These are phyloP conservation scores for Oxystoma pomonae DNA, from an alignment of 2,888 invertebrate species.

Conservation along the genomic window DNA sequence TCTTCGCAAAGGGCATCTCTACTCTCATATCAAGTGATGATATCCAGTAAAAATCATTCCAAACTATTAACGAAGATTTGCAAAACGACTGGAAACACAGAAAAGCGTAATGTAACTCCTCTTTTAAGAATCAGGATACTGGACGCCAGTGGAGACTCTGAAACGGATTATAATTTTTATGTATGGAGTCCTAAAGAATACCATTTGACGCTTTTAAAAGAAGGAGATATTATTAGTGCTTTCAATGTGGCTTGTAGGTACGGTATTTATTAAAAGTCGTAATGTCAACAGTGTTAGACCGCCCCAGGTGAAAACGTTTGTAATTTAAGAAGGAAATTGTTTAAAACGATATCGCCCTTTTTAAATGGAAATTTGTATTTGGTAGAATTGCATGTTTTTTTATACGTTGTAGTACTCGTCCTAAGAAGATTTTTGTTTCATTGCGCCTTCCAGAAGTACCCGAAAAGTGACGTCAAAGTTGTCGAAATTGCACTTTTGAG, in stretches of 20 bases:
- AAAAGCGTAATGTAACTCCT: slow-evolving; percentile 44
- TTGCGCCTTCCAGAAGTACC: no score
- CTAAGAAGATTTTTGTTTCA: no score
- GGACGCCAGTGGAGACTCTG: slow-evolving; percentile 38
- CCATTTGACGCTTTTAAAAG: slow-evolving; percentile 55
- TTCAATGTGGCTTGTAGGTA: slow-evolving; percentile 55
- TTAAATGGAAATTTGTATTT: no score
- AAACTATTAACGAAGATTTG: slow-evolving; percentile 31
- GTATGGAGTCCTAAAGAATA: slow-evolving; percentile 69
- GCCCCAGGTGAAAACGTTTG: no score
- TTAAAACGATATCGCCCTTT: no score
- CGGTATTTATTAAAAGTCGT: no score
- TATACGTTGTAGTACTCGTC: no score
- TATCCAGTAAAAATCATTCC: slow-evolving; percentile 39
- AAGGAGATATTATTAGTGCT: slow-evolving; percentile 58
- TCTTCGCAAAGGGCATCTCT: slow-evolving; percentile 47
- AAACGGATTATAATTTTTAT: slow-evolving; percentile 52
- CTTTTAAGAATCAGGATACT: slow-evolving; percentile 49
- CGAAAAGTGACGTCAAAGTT: no score
- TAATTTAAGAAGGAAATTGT: no score
- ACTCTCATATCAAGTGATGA: slow-evolving; percentile 44
- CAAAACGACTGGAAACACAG: slow-evolving; percentile 28
- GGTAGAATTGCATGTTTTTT: no score
- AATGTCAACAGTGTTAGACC: no score
- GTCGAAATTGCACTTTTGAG: no score